Evolutionary conservation across 2,888 invertebrate species (phyloP).

Genomic region (Silvanus unidentatus): DNA sequence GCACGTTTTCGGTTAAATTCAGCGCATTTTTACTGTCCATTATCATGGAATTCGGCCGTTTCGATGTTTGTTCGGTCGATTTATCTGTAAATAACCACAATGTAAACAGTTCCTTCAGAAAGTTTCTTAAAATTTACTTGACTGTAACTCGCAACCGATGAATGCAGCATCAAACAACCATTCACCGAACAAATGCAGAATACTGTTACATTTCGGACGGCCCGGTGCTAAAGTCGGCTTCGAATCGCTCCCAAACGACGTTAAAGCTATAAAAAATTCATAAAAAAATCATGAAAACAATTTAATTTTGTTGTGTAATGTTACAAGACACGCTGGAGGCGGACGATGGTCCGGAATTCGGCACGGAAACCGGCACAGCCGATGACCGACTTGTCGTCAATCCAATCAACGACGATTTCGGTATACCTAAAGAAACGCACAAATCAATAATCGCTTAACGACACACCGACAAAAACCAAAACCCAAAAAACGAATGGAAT

Average conservation of each 20-base stretch:
- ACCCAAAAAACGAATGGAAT: conserved; percentile 3
- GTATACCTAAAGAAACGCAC: conserved; percentile 62
- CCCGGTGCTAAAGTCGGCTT: conserved; percentile 60
- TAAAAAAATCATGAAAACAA: too few species aligned
- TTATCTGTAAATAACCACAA: conserved; percentile 35
- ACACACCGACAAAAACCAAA: conserved; percentile 3
- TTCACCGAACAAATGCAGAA: conserved; percentile 90
- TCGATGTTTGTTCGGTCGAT: conserved; percentile 47
- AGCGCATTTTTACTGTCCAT: conserved; percentile 54
- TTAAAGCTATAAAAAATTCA: conserved; percentile 37
- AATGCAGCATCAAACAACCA: conserved; percentile 96
- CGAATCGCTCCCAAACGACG: conserved; percentile 47
- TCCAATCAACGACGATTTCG: conserved; percentile 74
- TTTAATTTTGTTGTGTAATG: too few species aligned
- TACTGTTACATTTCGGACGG: conserved; percentile 89
- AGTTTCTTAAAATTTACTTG: conserved; percentile 44
- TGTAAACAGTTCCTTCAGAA: background rate
- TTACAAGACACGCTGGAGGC: conserved; percentile 62
- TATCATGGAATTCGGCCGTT: conserved; percentile 61
- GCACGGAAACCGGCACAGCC: conserved; percentile 58
- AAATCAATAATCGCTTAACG: background rate
- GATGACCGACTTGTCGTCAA: conserved; percentile 67
- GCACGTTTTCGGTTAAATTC: conserved; percentile 54
- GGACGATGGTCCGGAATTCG: conserved; percentile 66
- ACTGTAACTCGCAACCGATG: conserved; percentile 65